Base-by-base conservation (phyloP, 2,113 vertebrate species). In the Eptatretus burgeri region DNA sequence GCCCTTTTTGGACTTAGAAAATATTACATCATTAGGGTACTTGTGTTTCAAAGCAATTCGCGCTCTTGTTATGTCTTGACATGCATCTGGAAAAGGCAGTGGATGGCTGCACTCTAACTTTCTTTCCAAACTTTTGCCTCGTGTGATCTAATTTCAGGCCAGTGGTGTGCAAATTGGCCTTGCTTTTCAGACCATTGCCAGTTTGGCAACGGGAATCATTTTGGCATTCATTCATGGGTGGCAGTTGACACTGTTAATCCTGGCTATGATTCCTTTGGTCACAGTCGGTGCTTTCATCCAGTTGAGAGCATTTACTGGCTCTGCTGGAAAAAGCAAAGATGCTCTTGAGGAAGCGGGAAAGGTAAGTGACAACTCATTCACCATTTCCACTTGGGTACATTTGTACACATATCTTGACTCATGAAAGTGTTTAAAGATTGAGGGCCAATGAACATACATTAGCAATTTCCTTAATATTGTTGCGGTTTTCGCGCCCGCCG, bases 161-260 rank as follows among this genome's bases (percentile, higher is more conserved):
- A 71, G 73, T 53, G 75, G 73, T 68, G 76, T 69, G 66, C 71
- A 72, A 64, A 69, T 76, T 66, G 72, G 67, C 63, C 71, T 78
- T 68, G 66, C 75, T 65, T 70, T 68, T 20, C 66, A 72, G 65
- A 67, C 72, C 14, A 19, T 69, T 20, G 70, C 69, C 64, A 75
- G 70, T 62, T 70, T 75, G 19, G 41, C 67, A 52, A 69, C 52
- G 10, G 70, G 74, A 65, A 52, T 77, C 67, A 41, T 74, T 62
- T 69, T 77, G 69, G 72, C 74, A 68, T 82, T 78, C 69, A 69
- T 72, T 51, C 71, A 71, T 20, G 66, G 68, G 67, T 82, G 78
- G 78, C 79, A 80, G 66, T 67, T 79, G 65, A 72, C 71, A 64
- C 71, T 77, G 69, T 70, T 80, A 66, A 72, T 79, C 67, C 71